Evolutionary conservation across 2,797 vertebrate species (phyloP), one percentile per base, ranked within the genome.

Genomic region (Poeciliopsis paucimaculata): DNA sequence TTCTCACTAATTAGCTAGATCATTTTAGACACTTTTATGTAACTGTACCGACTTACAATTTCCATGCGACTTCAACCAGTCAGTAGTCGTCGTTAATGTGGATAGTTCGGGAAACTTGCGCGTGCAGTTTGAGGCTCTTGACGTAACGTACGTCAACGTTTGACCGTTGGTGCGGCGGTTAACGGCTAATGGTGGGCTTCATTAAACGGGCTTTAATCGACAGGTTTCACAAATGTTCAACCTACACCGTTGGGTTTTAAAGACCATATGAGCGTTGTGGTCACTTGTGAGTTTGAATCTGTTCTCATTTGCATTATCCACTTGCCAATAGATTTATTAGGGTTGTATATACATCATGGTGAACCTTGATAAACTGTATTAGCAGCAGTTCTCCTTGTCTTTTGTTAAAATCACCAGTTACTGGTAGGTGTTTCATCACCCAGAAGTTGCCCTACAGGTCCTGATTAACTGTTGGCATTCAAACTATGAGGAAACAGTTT

Each of bases 401-500:
- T 45, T 20, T 5, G n/a, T 66, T 39, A 46, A 15, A 41, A 26
- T 20, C 12, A 6, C 73, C 31, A 78, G 84, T 91, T 91, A 82
- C 84, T 84, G 78, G 5, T 77, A 62, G 73, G 26, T 28, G n/a
- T 16, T 77, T 39, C 16, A 18, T 20, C 8, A 10, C 0, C 13
- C 31, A 41, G 26, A 66, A 80, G 82, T 76, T 81, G 53, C 64
- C 20, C 39, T 77, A 82, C 86, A 86, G 77, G 87, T 87, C 39
- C 81, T 77, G 5, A 76, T 77, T 43, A 60, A 49, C 28, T 47
- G 16, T 72, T 85, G 51, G 89, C 60, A 81, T 89, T 92, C 53
- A 90, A 90, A 93, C 87, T 87, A 92, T 81, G 91, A 92, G 93
- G 91, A 84, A 88, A 72, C 75, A 36, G 11, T 18, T 62, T 2